Conservation (phyloP, 2,113 vertebrate genomes). For the Misgurnus anguillicaudatus region DNA sequence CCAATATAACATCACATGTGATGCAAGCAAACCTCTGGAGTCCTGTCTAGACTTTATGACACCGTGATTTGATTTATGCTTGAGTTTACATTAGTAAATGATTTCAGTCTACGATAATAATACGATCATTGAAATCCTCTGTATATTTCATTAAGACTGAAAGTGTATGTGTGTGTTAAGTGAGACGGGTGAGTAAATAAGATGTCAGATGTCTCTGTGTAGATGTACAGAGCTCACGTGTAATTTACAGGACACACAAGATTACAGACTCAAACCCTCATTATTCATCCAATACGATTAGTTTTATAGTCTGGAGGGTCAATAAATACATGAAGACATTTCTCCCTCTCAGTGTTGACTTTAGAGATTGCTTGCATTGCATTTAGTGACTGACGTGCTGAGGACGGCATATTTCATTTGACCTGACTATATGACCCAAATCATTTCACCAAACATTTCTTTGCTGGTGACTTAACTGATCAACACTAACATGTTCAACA, state of each 20-base stretch:
- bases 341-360: not conserved
- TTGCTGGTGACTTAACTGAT: no score
- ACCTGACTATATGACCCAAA: no score
- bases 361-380: slow-evolving; percentile 36
- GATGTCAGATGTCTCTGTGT: slow-evolving; percentile 15
- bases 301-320: slow-evolving; percentile 1
- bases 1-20: not conserved
- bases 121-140: not conserved
- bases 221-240: not conserved
- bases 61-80: not conserved
- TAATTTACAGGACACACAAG: not conserved
- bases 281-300: no score
- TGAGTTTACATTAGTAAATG: not conserved
- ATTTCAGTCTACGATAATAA: not conserved
- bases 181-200: not conserved
- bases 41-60: not conserved
- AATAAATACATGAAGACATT: not conserved
- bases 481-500: no score
- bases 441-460: no score
- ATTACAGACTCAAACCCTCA: not conserved
- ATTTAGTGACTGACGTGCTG: not conserved
- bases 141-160: not conserved
- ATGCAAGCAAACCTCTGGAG: slow-evolving; percentile 24
- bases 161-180: not conserved
- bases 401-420: not conserved